Evolutionary conservation across 2,113 vertebrate species (phyloP).

Genomic region (Progne subis): DNA sequence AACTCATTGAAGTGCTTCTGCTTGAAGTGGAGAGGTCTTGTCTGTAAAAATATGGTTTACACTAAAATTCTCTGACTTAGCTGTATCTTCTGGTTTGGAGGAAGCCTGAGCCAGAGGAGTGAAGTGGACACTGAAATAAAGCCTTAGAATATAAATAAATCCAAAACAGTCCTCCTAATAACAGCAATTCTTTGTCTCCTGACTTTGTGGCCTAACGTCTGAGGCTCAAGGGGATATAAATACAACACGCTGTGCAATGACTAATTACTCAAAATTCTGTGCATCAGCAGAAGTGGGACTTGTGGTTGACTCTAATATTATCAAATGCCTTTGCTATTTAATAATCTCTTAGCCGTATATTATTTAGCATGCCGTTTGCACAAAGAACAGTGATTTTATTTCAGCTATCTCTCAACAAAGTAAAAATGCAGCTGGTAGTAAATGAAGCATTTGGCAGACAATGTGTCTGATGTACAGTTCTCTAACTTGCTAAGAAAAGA

Average conservation of each 20-base stretch:
- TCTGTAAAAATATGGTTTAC: conserved; percentile 59
- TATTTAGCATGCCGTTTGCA: conserved; percentile 65
- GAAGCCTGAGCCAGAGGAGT: conserved; percentile 44
- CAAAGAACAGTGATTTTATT: conserved; percentile 75
- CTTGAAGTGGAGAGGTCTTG: conserved; percentile 47
- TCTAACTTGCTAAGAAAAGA: conserved; percentile 54
- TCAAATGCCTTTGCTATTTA: conserved; percentile 77
- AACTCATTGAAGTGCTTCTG: conserved; percentile 48
- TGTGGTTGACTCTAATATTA: conserved; percentile 76
- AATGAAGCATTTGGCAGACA: conserved; percentile 76
- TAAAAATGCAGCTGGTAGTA: conserved; percentile 76
- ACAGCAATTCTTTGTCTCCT: conserved; percentile 76
- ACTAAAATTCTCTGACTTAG: conserved; percentile 60
- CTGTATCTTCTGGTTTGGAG: conserved; percentile 52
- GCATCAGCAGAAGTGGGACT: conserved; percentile 79
- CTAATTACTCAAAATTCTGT: conserved; percentile 76
- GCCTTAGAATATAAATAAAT: conserved; percentile 72
- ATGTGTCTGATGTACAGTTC: conserved; percentile 63
- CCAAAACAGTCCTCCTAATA: conserved; percentile 65
- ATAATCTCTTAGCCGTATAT: conserved; percentile 66
- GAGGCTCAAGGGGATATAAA: conserved; percentile 72
- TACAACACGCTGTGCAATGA: conserved; percentile 74
- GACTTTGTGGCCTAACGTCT: conserved; percentile 81
- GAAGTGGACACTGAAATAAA: conserved; percentile 69
- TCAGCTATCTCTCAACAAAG: conserved; percentile 70